Evolutionary conservation across 2,888 invertebrate genomes (phyloP), one percentile per base, ranked within the genome.

Genomic region (Tipula unca): DNA sequence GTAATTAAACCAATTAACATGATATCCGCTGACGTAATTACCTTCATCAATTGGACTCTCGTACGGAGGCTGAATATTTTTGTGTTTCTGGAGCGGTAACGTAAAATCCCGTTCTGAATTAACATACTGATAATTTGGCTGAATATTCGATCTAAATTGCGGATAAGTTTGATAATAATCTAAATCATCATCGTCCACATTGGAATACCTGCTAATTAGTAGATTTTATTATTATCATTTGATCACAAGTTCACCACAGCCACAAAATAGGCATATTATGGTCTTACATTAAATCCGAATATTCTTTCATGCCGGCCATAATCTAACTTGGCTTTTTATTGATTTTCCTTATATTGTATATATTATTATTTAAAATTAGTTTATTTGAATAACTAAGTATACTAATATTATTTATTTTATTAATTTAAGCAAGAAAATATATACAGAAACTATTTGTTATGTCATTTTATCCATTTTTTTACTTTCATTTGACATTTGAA

Each of bases 241-340:
- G 48, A 36, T 17, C 32, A 82, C 3, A 82, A 87, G 86, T 86
- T 29, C 69, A 85, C 13, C n/a, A 36, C 86, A n/a, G 8, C 5
- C 85, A 35, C 54, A n/a, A 17, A 85, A 25, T 32, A 4, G 86
- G 82, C 0, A 86, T 17, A 48, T 17, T 17, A 17, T 69, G 25
- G 25, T 25, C 85, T 85, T 84, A 90, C 90, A 90, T 90, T 87
- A 89, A 87, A 69, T 89, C 89, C 84, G 90, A 89, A 87, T 90
- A 90, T 88, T 89, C 89, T 87, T 90, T 89, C 86, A 90, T 89
- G 87, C 90, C 90, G 86, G 90, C 90, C 90, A 90, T 90, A 87
- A 83, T 83, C 69, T 69, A 10, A 69, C 69, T 69, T 25, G 8
- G n/a, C n/a, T 10, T 10, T 25, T 25, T 25, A 25, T 25, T 69